A percentile compares a stretch with the other conserved stretches of the same genome.
These are phyloP conservation scores for Diarsia brunnea DNA, from an alignment of 2,888 invertebrate species.

Conservation along the genomic window DNA sequence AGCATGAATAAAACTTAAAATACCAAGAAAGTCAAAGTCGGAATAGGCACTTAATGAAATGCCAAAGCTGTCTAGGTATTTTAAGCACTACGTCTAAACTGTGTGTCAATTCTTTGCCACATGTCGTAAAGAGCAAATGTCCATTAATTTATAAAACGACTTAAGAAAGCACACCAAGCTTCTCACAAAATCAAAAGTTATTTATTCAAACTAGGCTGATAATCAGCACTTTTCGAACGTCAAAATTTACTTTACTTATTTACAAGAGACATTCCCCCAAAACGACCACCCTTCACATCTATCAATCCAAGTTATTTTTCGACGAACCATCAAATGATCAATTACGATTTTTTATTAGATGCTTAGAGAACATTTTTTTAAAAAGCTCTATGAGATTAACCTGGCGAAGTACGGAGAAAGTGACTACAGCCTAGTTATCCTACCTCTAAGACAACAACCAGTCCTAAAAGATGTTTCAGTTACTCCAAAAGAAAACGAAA, in stretches of 20 bases:
- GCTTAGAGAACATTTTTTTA: background rate
- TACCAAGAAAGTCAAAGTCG: background rate
- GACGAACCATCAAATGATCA: background rate
- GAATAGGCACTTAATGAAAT: background rate
- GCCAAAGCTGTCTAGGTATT: background rate
- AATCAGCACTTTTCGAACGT: too few relatives aligned
- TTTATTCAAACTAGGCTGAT: too few relatives aligned
- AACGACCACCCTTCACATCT: too few relatives aligned
- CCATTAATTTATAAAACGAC: background rate
- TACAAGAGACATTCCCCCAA: too few relatives aligned
- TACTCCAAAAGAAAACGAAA: constrained; percentile 11
- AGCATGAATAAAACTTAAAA: background rate
- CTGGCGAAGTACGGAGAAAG: too few relatives aligned
- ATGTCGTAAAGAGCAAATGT: background rate
- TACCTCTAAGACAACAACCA: background rate
- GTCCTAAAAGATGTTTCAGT: background rate
- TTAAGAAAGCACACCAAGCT: background rate
- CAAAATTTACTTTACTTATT: too few relatives aligned
- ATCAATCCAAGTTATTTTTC: background rate
- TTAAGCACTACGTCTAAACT: background rate
- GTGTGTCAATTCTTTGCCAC: background rate
- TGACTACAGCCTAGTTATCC: background rate
- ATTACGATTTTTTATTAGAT: background rate
- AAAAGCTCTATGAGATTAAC: background rate
- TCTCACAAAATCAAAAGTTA: too few relatives aligned